Conservation (phyloP, 37 sponge, comb jelly and placozoan species). For the Diacarnus erythraeanus region DNA sequence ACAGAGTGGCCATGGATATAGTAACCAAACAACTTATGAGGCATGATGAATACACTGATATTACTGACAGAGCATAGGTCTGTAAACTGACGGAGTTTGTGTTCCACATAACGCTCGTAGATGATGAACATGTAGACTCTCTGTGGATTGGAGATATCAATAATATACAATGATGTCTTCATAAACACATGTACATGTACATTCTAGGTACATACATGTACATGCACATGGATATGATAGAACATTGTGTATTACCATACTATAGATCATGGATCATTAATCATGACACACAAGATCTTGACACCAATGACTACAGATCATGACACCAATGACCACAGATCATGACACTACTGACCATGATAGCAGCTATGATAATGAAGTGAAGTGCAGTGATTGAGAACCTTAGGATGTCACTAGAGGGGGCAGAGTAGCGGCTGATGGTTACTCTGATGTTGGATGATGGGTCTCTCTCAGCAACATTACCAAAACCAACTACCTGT, state of each 20-base stretch:
- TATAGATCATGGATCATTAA: too few species aligned
- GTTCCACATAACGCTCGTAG: constrained; percentile 87
- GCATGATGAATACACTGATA: constrained; percentile 80
- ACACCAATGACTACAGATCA: too few species aligned
- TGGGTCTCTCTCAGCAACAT: constrained; percentile 67
- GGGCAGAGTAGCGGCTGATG: constrained; percentile 48
- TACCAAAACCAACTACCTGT: constrained; percentile 61
- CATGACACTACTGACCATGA: constrained; percentile 37
- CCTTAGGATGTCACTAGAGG: constrained; percentile 59
- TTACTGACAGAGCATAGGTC: constrained; percentile 94
- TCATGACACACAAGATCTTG: too few species aligned
- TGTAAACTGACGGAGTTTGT: constrained; percentile 84
- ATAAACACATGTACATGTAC: too few species aligned
- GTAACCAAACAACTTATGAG: constrained; percentile 73
- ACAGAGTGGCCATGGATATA: constrained; percentile 95
- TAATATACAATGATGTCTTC: too few species aligned
- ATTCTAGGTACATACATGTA: too few species aligned
- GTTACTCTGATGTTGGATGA: constrained; percentile 33
- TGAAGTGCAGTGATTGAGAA: constrained; percentile 57
- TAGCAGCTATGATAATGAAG: constrained; percentile 49
- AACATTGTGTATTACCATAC: too few species aligned
- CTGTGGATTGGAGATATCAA: too few species aligned
- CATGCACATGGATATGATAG: too few species aligned
- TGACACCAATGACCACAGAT: too few species aligned
- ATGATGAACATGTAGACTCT: constrained; percentile 57